Evolutionary conservation across 2,113 vertebrate genomes (phyloP).

Genomic region (Ailuropoda melanoleuca): DNA sequence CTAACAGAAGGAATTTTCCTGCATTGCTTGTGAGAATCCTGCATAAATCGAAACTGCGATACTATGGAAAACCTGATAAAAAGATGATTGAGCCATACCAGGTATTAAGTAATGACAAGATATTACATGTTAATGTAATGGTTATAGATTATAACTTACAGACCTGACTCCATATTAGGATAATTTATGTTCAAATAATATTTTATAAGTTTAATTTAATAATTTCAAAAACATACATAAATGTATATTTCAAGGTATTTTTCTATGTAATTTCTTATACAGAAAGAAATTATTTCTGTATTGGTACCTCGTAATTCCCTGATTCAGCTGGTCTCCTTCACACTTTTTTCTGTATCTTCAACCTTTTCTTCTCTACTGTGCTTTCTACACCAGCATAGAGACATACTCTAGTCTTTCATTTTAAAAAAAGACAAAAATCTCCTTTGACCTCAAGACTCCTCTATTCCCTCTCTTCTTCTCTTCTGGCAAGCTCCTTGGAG

Average conservation of each 20-base stretch:
- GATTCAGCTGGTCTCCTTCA: not conserved
- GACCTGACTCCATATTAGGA: not conserved
- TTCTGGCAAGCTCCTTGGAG: not conserved
- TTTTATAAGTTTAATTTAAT: not conserved
- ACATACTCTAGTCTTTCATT: not conserved
- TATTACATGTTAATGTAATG: slow-evolving; percentile 7
- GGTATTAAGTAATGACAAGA: slow-evolving; percentile 81
- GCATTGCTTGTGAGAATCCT: slow-evolving; percentile 93
- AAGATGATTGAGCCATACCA: slow-evolving; percentile 92
- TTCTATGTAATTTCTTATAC: not conserved
- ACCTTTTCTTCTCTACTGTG: not conserved
- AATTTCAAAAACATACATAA: not conserved
- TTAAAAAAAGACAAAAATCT: not conserved
- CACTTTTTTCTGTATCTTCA: slow-evolving; percentile 19
- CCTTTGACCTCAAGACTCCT: not conserved
- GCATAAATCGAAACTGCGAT: slow-evolving; percentile 92
- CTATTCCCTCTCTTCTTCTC: not conserved
- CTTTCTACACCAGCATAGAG: not conserved
- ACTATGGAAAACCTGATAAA: slow-evolving; percentile 91
- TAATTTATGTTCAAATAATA: not conserved
- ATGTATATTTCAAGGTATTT: not conserved
- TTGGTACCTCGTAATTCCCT: not conserved
- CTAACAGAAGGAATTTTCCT: slow-evolving; percentile 75
- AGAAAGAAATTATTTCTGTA: slow-evolving; percentile 8
- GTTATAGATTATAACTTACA: slow-evolving; percentile 11